phyloP scores from a whole-genome alignment of 2,888 invertebrate species.

The Zaprionus lineosus region DNA sequence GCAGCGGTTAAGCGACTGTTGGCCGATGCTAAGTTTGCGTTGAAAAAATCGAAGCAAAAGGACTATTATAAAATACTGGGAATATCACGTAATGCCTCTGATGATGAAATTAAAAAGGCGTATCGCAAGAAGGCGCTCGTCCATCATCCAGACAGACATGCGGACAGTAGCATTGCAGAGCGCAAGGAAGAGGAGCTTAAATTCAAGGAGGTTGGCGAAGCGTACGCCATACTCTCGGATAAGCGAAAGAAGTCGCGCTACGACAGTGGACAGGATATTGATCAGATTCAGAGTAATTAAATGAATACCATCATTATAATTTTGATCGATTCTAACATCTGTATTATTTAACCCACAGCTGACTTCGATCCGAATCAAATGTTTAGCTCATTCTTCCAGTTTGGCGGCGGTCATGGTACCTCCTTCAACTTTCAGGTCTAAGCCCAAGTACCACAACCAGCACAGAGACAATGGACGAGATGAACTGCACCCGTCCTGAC shows the following conservation, averaged over 20 bases:
- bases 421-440: constrained; percentile 80
- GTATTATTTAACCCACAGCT: constrained; percentile 80
- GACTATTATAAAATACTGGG: constrained; percentile 98
- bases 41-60: constrained; percentile 96
- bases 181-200: constrained; percentile 95
- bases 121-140: constrained; percentile 90
- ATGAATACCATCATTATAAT: background rate
- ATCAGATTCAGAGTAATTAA: too few species aligned
- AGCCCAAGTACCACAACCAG: constrained; percentile 22
- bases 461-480: background rate
- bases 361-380: constrained; percentile 92
- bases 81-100: constrained; percentile 90
- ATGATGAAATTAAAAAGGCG: constrained; percentile 97
- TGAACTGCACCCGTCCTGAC: constrained; percentile 8
- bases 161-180: constrained; percentile 91
- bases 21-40: constrained; percentile 92
- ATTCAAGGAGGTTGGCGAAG: constrained; percentile 98
- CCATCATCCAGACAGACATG: constrained; percentile 97
- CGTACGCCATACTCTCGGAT: constrained; percentile 95
- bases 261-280: constrained; percentile 95
- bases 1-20: constrained; percentile 91
- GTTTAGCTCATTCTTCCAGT: constrained; percentile 91
- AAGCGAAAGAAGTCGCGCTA: constrained; percentile 94
- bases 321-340: background rate
- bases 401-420: constrained; percentile 85